Evolutionary conservation across 2,113 vertebrate species (phyloP).

Genomic region (Mastomys natalensis): DNA sequence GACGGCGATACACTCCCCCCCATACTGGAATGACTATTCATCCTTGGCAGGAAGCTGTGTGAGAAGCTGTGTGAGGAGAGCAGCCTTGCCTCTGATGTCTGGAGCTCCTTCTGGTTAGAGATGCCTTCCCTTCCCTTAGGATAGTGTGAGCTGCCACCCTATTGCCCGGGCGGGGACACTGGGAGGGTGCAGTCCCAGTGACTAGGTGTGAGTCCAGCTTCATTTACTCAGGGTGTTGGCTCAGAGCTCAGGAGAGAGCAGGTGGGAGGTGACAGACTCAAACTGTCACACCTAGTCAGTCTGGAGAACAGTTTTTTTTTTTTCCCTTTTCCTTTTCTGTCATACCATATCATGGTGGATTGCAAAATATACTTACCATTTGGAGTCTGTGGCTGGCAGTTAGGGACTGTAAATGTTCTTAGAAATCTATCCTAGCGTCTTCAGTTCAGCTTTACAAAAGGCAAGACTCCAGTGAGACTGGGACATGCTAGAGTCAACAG

Average conservation of each 20-base stretch:
- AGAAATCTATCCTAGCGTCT: conserved; percentile 35
- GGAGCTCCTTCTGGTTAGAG: not conserved
- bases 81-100: not conserved
- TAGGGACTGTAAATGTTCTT: not conserved
- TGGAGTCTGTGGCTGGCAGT: not conserved
- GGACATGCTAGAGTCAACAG: not conserved
- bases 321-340: not conserved
- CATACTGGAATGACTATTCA: not conserved
- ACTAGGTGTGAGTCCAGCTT: conserved; percentile 64
- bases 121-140: not conserved
- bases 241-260: conserved; percentile 45
- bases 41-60: not conserved
- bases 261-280: conserved; percentile 34
- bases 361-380: conserved; percentile 5
- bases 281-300: conserved; percentile 33
- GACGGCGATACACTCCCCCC: not conserved
- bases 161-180: not conserved
- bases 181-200: conserved; percentile 33
- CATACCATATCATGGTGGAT: not conserved
- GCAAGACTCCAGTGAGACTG: not conserved
- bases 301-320: conserved; percentile 7
- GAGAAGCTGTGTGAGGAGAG: not conserved
- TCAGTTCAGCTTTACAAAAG: conserved; percentile 14
- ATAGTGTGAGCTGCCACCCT: not conserved
- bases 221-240: conserved; percentile 75